Conservation (phyloP, 2,888 invertebrate species). For the Oxytorus armatus region DNA sequence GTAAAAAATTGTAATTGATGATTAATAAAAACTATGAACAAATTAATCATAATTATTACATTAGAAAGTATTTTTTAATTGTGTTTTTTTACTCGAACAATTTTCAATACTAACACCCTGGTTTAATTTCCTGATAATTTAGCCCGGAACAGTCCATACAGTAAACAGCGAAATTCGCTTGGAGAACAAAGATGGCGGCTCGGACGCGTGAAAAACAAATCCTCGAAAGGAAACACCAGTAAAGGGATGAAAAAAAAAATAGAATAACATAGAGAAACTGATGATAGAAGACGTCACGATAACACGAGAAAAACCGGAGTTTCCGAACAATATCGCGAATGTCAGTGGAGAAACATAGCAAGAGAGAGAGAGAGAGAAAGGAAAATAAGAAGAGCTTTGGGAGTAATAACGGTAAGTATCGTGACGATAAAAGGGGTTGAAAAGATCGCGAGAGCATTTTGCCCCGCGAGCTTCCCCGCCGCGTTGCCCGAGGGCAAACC, state of each 20-base stretch:
- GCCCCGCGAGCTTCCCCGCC: slow-evolving; percentile 13
- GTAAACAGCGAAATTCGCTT: slow-evolving; percentile 25
- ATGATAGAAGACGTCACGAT: neutral
- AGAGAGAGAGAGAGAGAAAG: slow-evolving; percentile 27
- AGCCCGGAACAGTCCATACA: neutral
- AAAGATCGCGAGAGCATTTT: slow-evolving; percentile 8
- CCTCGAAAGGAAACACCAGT: slow-evolving; percentile 49
- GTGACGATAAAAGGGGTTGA: slow-evolving; percentile 47
- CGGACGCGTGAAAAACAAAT: slow-evolving; percentile 48
- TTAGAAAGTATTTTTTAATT: no score
- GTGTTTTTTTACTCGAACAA: no score
- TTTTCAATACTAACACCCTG: no score
- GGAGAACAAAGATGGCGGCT: slow-evolving; percentile 43
- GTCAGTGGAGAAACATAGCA: neutral
- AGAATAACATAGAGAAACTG: slow-evolving; percentile 32
- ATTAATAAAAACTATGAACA: no score
- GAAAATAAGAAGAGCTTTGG: slow-evolving; percentile 7
- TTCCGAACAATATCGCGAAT: slow-evolving; percentile 1
- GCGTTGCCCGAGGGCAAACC: slow-evolving; percentile 69
- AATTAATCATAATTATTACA: no score
- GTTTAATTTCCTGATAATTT: neutral
- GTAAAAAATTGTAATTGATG: no score
- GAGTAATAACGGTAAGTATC: slow-evolving; percentile 12
- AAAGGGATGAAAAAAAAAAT: slow-evolving; percentile 1
- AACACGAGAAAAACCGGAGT: slow-evolving; percentile 5